A percentile compares a stretch with the other conserved stretches of the same genome.
phyloP scores from a whole-genome alignment of 2,888 invertebrate species.

The Eurytoma adleriae region DNA sequence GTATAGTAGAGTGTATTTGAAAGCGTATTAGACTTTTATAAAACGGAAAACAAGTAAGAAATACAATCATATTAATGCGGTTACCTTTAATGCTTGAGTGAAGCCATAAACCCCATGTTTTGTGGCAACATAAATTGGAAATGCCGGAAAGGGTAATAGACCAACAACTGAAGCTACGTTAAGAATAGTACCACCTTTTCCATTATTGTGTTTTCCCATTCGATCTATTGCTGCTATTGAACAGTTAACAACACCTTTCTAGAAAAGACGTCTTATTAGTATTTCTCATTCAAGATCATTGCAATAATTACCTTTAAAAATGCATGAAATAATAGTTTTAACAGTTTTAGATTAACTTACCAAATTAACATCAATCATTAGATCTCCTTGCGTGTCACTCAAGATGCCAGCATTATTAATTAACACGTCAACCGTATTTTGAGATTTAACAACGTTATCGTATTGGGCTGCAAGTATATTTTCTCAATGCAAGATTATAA shows the following conservation, averaged over 20 bases:
- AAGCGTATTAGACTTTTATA: too few species aligned
- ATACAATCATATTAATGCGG: too few species aligned
- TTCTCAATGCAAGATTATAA: neutral
- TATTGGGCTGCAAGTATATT: neutral
- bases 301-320: neutral
- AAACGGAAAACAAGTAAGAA: too few species aligned
- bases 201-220: slow-evolving; percentile 39
- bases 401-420: slow-evolving; percentile 42
- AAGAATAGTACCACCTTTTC: slow-evolving; percentile 36
- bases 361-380: slow-evolving; percentile 40
- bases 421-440: slow-evolving; percentile 25
- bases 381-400: slow-evolving; percentile 19
- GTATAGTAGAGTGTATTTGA: too few species aligned
- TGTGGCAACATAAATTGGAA: slow-evolving; percentile 37
- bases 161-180: slow-evolving; percentile 35
- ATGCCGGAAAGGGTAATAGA: neutral
- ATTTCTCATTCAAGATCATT: neutral
- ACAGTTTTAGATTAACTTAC: neutral
- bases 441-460: slow-evolving; percentile 5
- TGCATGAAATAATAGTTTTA: neutral
- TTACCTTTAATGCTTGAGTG: slow-evolving; percentile 30
- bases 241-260: slow-evolving; percentile 32
- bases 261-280: neutral
- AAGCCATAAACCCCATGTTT: slow-evolving; percentile 40
- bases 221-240: slow-evolving; percentile 24